These are phyloP conservation scores for Tenthredo distinguenda DNA, from an alignment of 2,888 invertebrate genomes.

Conservation along the genomic window DNA sequence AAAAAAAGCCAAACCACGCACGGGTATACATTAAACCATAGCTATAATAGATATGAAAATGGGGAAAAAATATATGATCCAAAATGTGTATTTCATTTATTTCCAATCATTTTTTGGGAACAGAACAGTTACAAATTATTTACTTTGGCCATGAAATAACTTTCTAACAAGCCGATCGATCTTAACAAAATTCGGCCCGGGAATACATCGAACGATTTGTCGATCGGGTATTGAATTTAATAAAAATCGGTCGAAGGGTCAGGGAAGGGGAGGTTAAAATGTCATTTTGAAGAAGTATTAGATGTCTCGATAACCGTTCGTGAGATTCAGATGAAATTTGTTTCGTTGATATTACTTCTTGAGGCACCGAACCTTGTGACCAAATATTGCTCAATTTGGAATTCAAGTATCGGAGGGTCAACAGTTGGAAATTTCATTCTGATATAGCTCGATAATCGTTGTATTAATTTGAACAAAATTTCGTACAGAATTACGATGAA, in stretches of 20 bases:
- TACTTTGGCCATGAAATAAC: background rate
- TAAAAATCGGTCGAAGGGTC: background rate
- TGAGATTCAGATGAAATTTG: background rate
- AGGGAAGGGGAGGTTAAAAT: background rate
- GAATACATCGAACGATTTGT: background rate
- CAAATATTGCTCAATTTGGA: background rate
- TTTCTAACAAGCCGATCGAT: background rate
- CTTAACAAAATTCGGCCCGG: background rate
- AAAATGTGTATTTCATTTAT: background rate
- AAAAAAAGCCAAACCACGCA: background rate
- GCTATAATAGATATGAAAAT: background rate
- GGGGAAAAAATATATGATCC: too few relatives aligned
- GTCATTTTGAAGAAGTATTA: background rate
- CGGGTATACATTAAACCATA: background rate
- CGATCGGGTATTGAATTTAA: background rate
- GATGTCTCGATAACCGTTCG: background rate
- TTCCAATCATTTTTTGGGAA: background rate
- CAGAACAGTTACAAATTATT: background rate
- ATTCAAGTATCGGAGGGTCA: background rate
- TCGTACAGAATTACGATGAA: background rate
- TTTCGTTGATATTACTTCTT: background rate
- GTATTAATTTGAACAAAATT: background rate
- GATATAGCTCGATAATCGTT: background rate
- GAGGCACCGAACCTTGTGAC: background rate
- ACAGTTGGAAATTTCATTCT: background rate